Percentiles rank a stretch among this genome's conserved stretches.
Evolutionary conservation across 2,888 invertebrate genomes (phyloP).

Genomic region (Cosmopolites sordidus): DNA sequence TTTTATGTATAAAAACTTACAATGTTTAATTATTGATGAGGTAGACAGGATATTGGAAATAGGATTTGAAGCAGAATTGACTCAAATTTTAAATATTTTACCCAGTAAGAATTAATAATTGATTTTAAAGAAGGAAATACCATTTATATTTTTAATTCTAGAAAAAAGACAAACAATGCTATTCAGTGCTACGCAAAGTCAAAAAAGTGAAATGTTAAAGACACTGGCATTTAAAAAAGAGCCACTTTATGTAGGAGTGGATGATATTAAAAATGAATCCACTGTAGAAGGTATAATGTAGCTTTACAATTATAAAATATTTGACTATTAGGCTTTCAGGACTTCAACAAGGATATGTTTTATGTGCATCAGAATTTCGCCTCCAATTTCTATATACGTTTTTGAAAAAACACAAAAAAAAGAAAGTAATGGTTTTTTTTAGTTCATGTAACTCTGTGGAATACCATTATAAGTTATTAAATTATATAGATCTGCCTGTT

Average conservation of each 20-base stretch:
- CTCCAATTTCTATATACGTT: constrained; percentile 93
- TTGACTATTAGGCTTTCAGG: too few relatives aligned
- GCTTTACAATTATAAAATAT: background rate
- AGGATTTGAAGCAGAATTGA: constrained; percentile 96
- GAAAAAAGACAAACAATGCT: constrained; percentile 87
- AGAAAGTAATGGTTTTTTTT: constrained; percentile 96
- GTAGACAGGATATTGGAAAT: constrained; percentile 95
- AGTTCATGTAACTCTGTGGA: constrained; percentile 97
- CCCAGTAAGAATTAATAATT: constrained; percentile 73
- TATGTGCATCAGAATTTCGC: constrained; percentile 91
- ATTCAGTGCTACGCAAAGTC: constrained; percentile 93
- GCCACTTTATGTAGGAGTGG: constrained; percentile 91
- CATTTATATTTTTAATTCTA: too few relatives aligned
- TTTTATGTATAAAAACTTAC: constrained; percentile 89
- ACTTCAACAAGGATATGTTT: constrained; percentile 61
- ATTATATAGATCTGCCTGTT: constrained; percentile 94
- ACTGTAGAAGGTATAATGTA: constrained; percentile 56
- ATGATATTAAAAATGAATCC: constrained; percentile 77
- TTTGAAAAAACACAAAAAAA: constrained; percentile 90
- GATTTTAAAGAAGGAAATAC: too few relatives aligned
- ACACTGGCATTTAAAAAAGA: constrained; percentile 87
- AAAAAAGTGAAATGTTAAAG: constrained; percentile 85
- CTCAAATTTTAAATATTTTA: constrained; percentile 84
- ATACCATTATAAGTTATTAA: constrained; percentile 90
- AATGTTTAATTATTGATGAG: constrained; percentile 93